Conservation (phyloP, 2,113 vertebrate genomes). For the Hemibagrus wyckioides region DNA sequence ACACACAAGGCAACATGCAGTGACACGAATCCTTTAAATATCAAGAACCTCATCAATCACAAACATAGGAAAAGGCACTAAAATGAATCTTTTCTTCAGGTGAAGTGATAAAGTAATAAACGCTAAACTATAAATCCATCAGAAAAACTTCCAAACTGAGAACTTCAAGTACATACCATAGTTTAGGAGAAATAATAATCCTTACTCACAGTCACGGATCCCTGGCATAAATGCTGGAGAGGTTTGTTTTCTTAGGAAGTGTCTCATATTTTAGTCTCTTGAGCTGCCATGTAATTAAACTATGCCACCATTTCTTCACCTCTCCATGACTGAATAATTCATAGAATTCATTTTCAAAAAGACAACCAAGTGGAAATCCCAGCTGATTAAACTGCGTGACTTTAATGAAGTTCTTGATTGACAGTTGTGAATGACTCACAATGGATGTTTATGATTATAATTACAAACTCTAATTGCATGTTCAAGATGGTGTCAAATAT, state of each 20-base stretch:
- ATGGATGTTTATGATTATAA: constrained; percentile 26
- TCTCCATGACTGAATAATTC: constrained; percentile 30
- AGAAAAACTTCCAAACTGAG: not conserved
- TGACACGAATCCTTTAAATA: constrained; percentile 2
- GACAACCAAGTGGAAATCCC: not conserved
- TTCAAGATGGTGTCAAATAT: constrained; percentile 12
- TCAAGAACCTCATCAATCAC: not conserved
- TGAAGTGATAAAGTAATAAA: not conserved
- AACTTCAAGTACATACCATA: not conserved
- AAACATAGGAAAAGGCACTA: not conserved
- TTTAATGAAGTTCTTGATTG: constrained; percentile 34
- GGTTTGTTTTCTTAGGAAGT: constrained; percentile 12
- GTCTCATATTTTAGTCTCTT: constrained; percentile 18
- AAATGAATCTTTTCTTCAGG: not conserved
- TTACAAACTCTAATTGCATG: constrained; percentile 17
- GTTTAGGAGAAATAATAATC: not conserved
- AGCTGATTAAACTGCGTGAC: constrained; percentile 18
- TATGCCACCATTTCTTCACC: constrained; percentile 8
- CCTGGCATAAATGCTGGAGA: not conserved
- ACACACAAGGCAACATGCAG: not conserved
- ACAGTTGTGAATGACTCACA: constrained; percentile 7
- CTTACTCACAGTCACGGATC: not conserved
- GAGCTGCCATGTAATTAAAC: constrained; percentile 22
- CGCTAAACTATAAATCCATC: not conserved
- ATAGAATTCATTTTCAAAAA: constrained; percentile 19